Percentiles rank a stretch among this genome's conserved stretches.
phyloP scores from a whole-genome alignment of 2,797 vertebrate genomes.

The Protosalanx chinensis region DNA sequence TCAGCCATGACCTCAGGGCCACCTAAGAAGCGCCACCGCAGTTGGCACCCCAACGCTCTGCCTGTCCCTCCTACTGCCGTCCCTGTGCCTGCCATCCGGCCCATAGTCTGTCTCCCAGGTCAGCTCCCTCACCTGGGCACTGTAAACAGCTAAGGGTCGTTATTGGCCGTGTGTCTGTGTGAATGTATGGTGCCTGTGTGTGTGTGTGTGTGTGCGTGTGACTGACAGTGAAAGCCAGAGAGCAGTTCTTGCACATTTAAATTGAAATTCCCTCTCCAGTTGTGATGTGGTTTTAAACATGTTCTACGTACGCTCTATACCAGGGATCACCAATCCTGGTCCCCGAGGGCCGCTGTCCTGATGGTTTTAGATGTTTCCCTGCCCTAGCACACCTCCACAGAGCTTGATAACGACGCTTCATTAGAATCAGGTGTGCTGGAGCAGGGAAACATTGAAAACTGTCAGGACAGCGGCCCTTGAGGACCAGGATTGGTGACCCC shows the following conservation, averaged over 20 bases:
- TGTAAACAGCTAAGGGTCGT: background rate
- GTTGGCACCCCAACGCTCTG: slow-evolving; percentile 86
- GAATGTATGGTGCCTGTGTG: background rate
- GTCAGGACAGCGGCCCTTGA: too few relatives aligned
- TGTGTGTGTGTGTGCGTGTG: background rate
- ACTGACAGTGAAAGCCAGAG: too few relatives aligned
- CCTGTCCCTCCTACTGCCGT: slow-evolving; percentile 76
- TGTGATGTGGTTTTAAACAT: too few relatives aligned
- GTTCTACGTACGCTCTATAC: too few relatives aligned
- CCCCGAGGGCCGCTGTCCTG: too few relatives aligned
- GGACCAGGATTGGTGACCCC: too few relatives aligned
- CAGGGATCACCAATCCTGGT: too few relatives aligned
- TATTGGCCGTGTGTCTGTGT: background rate
- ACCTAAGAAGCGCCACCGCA: slow-evolving; percentile 95
- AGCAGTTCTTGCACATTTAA: background rate
- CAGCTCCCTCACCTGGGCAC: slow-evolving; percentile 34
- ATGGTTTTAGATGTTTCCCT: too few relatives aligned
- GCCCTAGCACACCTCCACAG: too few relatives aligned
- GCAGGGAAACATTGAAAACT: too few relatives aligned
- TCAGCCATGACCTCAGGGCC: slow-evolving; percentile 86
- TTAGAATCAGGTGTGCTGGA: too few relatives aligned
- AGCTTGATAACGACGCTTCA: too few relatives aligned
- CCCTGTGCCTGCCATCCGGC: slow-evolving; percentile 82
- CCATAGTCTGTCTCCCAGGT: slow-evolving; percentile 83
- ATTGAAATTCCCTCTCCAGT: background rate